Evolutionary conservation across 2,113 vertebrate species (phyloP).

Genomic region (Embiotoca jacksoni): DNA sequence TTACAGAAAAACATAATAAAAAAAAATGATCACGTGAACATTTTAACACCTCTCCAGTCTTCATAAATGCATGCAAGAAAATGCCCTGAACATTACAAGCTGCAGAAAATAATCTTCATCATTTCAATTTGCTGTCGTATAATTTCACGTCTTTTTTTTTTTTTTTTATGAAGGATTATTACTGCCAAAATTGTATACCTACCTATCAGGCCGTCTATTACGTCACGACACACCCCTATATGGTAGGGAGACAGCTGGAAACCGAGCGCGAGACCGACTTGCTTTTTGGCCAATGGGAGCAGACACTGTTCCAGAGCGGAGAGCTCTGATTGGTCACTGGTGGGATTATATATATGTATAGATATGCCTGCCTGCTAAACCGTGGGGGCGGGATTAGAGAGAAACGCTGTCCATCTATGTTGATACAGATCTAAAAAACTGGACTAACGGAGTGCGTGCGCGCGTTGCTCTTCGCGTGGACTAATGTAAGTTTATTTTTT

Average conservation of each 20-base stretch:
- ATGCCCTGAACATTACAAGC: neutral
- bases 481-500: slow-evolving; percentile 77
- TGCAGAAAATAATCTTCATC: neutral
- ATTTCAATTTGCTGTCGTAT: neutral
- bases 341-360: slow-evolving; percentile 74
- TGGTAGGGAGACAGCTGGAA: slow-evolving; percentile 71
- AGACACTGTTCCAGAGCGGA: neutral
- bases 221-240: slow-evolving; percentile 88
- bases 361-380: slow-evolving; percentile 74
- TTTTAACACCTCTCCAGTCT: neutral
- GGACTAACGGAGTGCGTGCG: slow-evolving; percentile 65
- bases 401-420: slow-evolving; percentile 79
- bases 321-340: slow-evolving; percentile 73
- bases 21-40: neutral
- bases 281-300: slow-evolving; percentile 69
- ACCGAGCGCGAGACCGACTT: slow-evolving; percentile 52
- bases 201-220: slow-evolving; percentile 52
- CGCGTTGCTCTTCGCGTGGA: slow-evolving; percentile 66
- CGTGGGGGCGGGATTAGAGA: slow-evolving; percentile 74
- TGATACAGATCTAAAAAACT: slow-evolving; percentile 72
- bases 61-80: neutral
- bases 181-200: slow-evolving; percentile 61
- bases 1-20: neutral
- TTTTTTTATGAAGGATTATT: neutral
- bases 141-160: neutral